Base-by-base conservation (phyloP, 2,888 invertebrate genomes). In the Junonia oenone region DNA sequence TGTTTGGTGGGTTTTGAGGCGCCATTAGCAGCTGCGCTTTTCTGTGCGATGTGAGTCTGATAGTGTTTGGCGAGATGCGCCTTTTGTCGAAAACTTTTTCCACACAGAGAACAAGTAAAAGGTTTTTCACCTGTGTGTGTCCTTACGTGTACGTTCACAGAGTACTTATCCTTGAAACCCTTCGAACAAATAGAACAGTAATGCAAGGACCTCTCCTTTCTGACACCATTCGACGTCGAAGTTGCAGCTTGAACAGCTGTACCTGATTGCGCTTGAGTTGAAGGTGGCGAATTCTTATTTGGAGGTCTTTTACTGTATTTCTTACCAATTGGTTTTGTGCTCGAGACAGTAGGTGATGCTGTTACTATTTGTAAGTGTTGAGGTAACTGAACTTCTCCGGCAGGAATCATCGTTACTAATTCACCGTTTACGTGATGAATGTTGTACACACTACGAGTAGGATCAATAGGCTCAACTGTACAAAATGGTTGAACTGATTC, bases 101-200 rank as follows among this genome's bases (percentile, higher is more conserved):
- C 97, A 80, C 99, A 99, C 55, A 98, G 92, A 14, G 95, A 95
- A 81, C 99, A 99, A 31, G 96, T 93, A 83, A 99, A 99, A 0
- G 99, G 99, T 76, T 99, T 99, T 83, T 99, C 99, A 0, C 98
- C 99, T 0, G 99, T 99, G 78, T 99, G 99, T 22, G 99, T 99
- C 68, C 99, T 92, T 67, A 99, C 97, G 83, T 99, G 99, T 45
- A 99, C 99, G 80, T 99, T 99, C 54, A 99, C 97, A 60, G 98
- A 96, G 92, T 99, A 99, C 81, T 97, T 97, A 83, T 97, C 97
- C 83, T 97, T 97, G 85, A 97, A 97, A 3, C 97, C 97, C 78
- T 97, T 97, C 69, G 96, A 96, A 84, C 97, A 98, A 81, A 99
- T 96, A 79, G 96, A 94, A 91, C 99, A 94, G 84, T 98, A 95